Base-by-base conservation (phyloP, 2,113 vertebrate species). In the Antennarius striatus region DNA sequence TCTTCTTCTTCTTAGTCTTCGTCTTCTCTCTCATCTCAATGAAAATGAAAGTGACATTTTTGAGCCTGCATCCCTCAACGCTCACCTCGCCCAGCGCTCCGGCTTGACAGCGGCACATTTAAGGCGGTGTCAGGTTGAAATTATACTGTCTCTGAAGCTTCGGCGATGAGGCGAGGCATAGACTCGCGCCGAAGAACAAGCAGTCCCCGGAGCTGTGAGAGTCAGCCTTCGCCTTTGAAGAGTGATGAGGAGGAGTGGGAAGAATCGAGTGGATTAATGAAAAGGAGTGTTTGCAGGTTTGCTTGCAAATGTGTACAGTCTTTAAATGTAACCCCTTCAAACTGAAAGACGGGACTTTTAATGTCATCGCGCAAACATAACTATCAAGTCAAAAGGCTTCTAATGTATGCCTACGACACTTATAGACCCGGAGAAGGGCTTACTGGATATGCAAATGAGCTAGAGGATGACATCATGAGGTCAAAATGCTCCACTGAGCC, bases 41-140 rank as follows among this genome's bases (percentile, higher is more conserved):
- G 13, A 84, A 82, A 86, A 86, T 75, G 79, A 92, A 89, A 90
- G 88, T 91, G 88, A 90, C 91, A 88, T 91, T 89, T 89, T 83
- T 86, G 88, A 91, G 87, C 83, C 79, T 47, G 81, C 79, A 79
- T 91, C 90, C 81, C 89, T 82, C 68, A 86, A 81, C 88, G 84
- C 59, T 54, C 86, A 81, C 78, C 79, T 63, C 10, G 80, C 74
- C 52, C 22, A 22, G 71, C 58, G 48, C 79, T 79, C 55, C 63
- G 70, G 73, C 82, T 82, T 91, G 90, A 91, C 90, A 91, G 89
- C 71, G 65, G 55, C 80, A 83, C 85, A 82, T 92, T 88, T 77
- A 85, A 90, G 90, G 79, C 81, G 13, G 76, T 89, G 90, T 90
- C 89, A 88, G 87, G 68, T 84, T 88, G 82, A 90, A 92, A 91